Base-by-base conservation (phyloP, 2,888 invertebrate species). In the Drosophila cognata region DNA sequence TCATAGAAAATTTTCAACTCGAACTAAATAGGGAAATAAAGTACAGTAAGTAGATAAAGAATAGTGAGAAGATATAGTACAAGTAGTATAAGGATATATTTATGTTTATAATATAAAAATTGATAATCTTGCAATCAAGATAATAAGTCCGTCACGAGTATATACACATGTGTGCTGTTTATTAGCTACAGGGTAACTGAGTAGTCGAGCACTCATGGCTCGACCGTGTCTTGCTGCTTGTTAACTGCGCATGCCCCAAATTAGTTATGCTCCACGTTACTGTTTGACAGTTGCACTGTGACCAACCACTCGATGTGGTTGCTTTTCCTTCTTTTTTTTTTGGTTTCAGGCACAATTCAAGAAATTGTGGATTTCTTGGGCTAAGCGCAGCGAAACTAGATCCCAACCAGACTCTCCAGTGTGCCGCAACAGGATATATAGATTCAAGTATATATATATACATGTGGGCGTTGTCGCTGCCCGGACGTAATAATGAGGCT, bases 221-320 rank as follows among this genome's bases (percentile, higher is more conserved):
- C 18, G 16, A 4, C 16, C 5, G 36, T 29, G 10, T n/a, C n/a
- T 10, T 29, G 3, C 16, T 29, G 11, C 16, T 11, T 16, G 11
- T 10, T 18, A 52, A 75, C 33, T 68, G 87, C 87, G 90, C 87
- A 89, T 87, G 87, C 76, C 50, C 35, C 3, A 2, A 55, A 64
- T 88, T 81, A 46, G 72, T 7, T n/a, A 64, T 71, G 76, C 86
- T 88, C 81, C 86, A 89, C 80, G 88, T 89, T 70, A 71, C 43
- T 73, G 67, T 56, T 72, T 78, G 68, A 79, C 79, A 84, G 81
- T 70, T 84, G 71, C 1, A 28, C 8, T 56, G 52, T 63, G 10
- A n/a, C 28, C 21, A 55, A 29, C 52, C 58, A 55, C 53, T 71
- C 38, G 33, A 46, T 36, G 58, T 36, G 43, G 35, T 36, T 51